Percentiles rank a stretch among this genome's conserved stretches.
Evolutionary conservation across 2,797 vertebrate genomes (phyloP).

Genomic region (Heteromormyrus szaboi): DNA sequence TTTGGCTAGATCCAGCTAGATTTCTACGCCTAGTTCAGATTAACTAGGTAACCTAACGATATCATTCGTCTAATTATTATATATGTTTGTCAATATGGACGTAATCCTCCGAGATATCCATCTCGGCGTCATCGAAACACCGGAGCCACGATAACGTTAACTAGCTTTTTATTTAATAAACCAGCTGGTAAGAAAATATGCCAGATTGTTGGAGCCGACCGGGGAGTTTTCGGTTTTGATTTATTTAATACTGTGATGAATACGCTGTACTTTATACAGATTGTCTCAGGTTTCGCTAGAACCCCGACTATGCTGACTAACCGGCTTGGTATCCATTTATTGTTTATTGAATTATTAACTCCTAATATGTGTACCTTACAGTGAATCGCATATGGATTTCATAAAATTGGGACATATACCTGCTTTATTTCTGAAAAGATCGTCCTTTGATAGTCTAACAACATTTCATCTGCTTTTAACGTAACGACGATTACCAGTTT

Average conservation of each 20-base stretch:
- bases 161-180: background rate
- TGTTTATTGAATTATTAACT: background rate
- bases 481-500: background rate
- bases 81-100: background rate
- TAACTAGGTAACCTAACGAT: background rate
- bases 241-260: background rate
- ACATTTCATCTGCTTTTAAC: background rate
- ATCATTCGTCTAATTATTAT: background rate
- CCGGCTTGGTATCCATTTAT: constrained; percentile 2
- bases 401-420: background rate
- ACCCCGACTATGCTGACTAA: background rate
- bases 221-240: background rate
- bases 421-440: background rate
- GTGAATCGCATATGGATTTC: background rate
- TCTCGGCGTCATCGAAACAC: background rate
- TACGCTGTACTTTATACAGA: background rate
- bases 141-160: background rate
- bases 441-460: background rate
- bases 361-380: background rate
- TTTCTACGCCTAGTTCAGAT: background rate
- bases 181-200: background rate
- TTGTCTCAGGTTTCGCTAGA: background rate
- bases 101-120: background rate
- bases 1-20: background rate
- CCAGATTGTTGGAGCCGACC: background rate